Conservation (phyloP, 2,797 vertebrate species). For the Aeoliscus strigatus region DNA sequence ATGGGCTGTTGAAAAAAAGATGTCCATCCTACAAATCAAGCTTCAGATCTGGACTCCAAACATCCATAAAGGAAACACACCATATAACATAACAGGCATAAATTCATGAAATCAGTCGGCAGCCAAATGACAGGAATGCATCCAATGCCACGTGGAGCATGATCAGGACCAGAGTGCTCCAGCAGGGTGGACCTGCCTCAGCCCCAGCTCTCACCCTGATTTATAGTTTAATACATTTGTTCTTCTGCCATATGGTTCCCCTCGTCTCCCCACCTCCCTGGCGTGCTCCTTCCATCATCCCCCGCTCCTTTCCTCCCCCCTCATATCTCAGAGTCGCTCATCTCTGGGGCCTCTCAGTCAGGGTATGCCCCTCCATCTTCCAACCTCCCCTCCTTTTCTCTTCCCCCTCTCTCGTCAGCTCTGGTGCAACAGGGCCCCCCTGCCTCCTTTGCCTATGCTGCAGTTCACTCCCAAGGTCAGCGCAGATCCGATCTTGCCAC, state of each 20-base stretch:
- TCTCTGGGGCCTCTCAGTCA: conserved; percentile 66
- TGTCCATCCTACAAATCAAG: too few relatives aligned
- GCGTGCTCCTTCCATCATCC: conserved; percentile 42
- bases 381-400: conserved; percentile 18
- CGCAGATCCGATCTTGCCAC: conserved; percentile 77
- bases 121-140: too few relatives aligned
- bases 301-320: conserved; percentile 18
- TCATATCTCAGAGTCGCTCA: conserved; percentile 64
- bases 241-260: conserved; percentile 71
- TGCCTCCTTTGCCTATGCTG: conserved; percentile 34
- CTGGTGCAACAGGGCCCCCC: conserved; percentile 37
- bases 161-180: conserved; percentile 18
- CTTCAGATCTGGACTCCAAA: too few relatives aligned
- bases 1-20: too few relatives aligned
- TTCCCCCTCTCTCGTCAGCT: conserved; percentile 15
- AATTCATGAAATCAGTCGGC: too few relatives aligned
- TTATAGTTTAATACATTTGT: conserved; percentile 77
- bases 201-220: conserved; percentile 61
- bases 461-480: conserved; percentile 80
- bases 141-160: too few relatives aligned
- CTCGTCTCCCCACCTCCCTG: conserved; percentile 31
- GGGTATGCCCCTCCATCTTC: conserved; percentile 38
- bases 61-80: too few relatives aligned
- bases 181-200: conserved; percentile 48
- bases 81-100: too few relatives aligned